Conservation (phyloP, 2,888 invertebrate species). For the Epirrhoe tristata region DNA sequence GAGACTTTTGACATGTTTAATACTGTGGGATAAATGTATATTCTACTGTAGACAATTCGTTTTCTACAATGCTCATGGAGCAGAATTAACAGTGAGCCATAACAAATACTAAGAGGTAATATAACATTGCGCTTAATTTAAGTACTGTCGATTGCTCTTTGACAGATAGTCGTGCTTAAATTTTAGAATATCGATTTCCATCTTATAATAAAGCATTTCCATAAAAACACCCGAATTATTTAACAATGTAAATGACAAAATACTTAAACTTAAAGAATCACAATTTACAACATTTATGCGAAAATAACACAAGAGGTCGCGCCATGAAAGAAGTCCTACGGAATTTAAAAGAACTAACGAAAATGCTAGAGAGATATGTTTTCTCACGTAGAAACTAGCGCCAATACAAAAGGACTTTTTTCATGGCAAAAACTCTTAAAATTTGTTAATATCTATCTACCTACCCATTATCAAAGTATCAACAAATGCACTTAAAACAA, state of each 20-base stretch:
- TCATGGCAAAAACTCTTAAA: background rate
- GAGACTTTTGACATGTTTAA: too few species aligned
- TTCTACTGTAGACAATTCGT: background rate
- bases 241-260: background rate
- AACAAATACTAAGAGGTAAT: background rate
- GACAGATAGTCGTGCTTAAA: too few species aligned
- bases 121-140: too few species aligned
- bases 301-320: background rate
- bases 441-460: conserved; percentile 17
- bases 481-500: conserved; percentile 3
- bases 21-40: too few species aligned
- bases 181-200: too few species aligned
- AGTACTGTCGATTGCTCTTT: too few species aligned
- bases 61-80: background rate
- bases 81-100: background rate
- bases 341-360: too few species aligned
- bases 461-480: background rate
- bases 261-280: conserved; percentile 3
- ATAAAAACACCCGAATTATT: background rate
- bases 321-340: too few species aligned
- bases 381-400: too few species aligned
- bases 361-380: too few species aligned
- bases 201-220: too few species aligned
- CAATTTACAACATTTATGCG: background rate
- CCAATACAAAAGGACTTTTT: too few species aligned